Conservation (phyloP, 2,797 vertebrate species). For the Tenualosa thibaudeaui region DNA sequence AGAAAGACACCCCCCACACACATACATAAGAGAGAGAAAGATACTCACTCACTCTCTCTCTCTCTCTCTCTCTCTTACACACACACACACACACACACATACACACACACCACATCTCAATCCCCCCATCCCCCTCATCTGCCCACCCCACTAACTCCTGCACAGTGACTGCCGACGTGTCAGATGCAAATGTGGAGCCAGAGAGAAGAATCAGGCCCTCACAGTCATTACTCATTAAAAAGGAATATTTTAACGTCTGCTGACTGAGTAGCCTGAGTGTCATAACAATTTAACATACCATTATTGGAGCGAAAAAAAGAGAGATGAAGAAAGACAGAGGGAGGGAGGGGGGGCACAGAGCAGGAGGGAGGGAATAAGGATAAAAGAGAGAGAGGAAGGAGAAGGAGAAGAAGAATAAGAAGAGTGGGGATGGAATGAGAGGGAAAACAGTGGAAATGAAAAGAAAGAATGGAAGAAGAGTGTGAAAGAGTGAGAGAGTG, state of each 20-base stretch:
- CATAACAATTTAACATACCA: conserved; percentile 57
- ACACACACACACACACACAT: neutral
- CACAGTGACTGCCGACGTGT: conserved; percentile 44
- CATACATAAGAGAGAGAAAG: too few relatives aligned
- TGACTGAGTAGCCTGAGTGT: conserved; percentile 50
- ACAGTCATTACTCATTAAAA: conserved; percentile 62
- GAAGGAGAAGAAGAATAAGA: conserved; percentile 13
- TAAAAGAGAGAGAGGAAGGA: conserved; percentile 1
- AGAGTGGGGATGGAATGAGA: neutral
- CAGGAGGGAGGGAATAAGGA: conserved; percentile 20
- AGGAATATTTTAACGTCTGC: conserved; percentile 57
- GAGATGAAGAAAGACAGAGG: conserved; percentile 27
- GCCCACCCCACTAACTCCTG: neutral
- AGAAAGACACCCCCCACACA: too few relatives aligned
- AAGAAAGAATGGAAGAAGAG: conserved; percentile 30
- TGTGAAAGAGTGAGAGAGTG: neutral
- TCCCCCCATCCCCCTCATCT: neutral
- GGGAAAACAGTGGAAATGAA: neutral
- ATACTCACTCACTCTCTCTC: too few relatives aligned
- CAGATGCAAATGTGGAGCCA: conserved; percentile 60
- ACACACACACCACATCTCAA: conserved; percentile 9
- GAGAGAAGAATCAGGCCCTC: conserved; percentile 50
- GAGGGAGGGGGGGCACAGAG: conserved; percentile 22
- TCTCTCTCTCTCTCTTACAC: too few relatives aligned
- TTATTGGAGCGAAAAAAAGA: conserved; percentile 28